A percentile compares a stretch with the other conserved stretches of the same genome.
Evolutionary conservation across 2,797 vertebrate species (phyloP).

Genomic region (Tangara arthus): DNA sequence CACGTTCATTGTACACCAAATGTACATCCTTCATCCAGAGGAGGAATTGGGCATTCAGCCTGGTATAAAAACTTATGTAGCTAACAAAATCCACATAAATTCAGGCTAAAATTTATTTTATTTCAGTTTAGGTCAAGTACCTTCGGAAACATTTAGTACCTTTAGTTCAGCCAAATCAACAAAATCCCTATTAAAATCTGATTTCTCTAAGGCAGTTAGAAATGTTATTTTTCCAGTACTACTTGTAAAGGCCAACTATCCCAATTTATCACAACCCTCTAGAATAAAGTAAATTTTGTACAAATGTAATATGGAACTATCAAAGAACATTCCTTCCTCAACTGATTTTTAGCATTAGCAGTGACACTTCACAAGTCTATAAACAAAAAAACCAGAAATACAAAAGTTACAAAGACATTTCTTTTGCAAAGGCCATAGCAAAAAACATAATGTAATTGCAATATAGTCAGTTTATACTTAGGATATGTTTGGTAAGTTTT

Average conservation of each 20-base stretch:
- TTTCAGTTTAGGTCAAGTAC: not conserved
- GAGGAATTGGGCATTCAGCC: not conserved
- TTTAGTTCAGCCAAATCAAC: not conserved
- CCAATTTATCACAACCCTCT: not conserved
- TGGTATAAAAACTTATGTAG: not conserved
- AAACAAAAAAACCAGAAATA: not conserved
- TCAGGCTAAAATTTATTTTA: not conserved
- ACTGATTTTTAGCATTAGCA: not conserved
- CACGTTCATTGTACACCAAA: not conserved
- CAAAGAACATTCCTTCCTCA: not conserved
- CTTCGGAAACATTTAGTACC: not conserved
- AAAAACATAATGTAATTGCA: not conserved
- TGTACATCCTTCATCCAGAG: not conserved
- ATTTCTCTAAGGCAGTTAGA: not conserved
- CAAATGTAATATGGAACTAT: not conserved
- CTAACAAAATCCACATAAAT: not conserved
- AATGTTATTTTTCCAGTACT: not conserved
- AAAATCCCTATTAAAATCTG: not conserved
- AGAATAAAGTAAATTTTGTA: not conserved
- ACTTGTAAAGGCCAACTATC: not conserved
- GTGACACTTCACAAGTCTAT: not conserved
- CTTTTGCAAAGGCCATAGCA: not conserved
- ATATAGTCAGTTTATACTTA: not conserved
- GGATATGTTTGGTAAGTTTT: not conserved
- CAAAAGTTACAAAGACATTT: not conserved